These are phyloP conservation scores for Mythimna pallens DNA, from an alignment of 2,888 invertebrate genomes.

Conservation along the genomic window DNA sequence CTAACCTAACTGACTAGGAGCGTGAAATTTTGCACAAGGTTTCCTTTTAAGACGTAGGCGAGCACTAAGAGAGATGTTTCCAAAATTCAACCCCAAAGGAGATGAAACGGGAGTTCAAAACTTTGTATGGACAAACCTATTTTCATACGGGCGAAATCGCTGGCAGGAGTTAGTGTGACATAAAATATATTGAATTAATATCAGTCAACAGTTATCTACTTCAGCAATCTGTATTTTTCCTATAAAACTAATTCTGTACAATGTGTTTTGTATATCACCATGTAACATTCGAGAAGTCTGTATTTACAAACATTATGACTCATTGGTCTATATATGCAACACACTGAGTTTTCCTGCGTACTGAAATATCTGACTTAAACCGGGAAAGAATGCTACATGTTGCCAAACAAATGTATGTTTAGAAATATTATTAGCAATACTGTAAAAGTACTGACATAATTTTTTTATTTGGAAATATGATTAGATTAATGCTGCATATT, in stretches of 20 bases:
- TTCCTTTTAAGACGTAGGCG: too few relatives aligned
- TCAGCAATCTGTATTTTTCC: background rate
- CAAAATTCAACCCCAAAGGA: too few relatives aligned
- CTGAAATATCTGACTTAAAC: conserved; percentile 35
- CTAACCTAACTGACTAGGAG: too few relatives aligned
- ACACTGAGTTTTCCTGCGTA: conserved; percentile 16
- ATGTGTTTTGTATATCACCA: background rate
- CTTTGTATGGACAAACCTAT: too few relatives aligned
- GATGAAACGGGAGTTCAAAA: too few relatives aligned
- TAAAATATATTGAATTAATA: too few relatives aligned
- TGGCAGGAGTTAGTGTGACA: too few relatives aligned
- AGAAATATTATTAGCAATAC: background rate
- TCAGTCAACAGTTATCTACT: background rate
- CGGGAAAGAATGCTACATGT: conserved; percentile 12
- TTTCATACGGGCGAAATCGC: too few relatives aligned
- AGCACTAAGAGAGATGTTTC: too few relatives aligned
- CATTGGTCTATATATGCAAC: conserved; percentile 20
- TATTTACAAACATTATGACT: conserved; percentile 57
- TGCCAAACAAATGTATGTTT: conserved; percentile 39
- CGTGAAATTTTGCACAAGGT: too few relatives aligned
- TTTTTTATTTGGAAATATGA: background rate
- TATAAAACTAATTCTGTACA: background rate
- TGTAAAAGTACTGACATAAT: background rate
- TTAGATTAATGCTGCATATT: too few relatives aligned
- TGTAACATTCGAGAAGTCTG: conserved; percentile 28